Conservation (phyloP, 1,140 invertebrate genomes). For the Caerostris extrusa region DNA sequence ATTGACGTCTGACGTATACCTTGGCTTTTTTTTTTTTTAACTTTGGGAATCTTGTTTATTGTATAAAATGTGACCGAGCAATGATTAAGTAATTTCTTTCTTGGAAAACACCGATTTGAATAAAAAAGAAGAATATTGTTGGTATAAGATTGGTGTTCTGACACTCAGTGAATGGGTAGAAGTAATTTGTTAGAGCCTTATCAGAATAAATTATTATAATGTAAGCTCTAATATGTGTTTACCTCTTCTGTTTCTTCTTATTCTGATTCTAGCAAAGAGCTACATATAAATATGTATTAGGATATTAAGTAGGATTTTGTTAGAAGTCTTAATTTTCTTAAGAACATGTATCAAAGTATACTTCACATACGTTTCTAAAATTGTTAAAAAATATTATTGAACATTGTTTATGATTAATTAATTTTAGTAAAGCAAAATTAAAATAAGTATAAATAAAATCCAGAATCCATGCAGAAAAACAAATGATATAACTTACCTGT, state of each 20-base stretch:
- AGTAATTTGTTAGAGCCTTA: not conserved
- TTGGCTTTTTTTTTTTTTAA: not conserved
- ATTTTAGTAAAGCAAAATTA: no score
- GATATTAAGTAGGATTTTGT: no score
- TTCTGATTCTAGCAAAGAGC: not conserved
- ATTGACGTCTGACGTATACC: slow-evolving; percentile 50
- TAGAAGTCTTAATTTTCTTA: no score
- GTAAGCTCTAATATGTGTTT: not conserved
- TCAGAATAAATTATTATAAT: not conserved
- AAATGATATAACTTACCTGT: no score
- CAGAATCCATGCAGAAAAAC: no score
- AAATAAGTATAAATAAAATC: no score
- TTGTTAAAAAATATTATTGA: no score
- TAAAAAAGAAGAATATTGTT: not conserved
- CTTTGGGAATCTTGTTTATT: not conserved
- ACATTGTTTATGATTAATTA: no score
- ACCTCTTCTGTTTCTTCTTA: not conserved
- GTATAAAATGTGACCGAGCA: slow-evolving; percentile 13
- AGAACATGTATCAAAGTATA: no score
- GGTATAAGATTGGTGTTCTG: not conserved
- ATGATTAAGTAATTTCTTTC: slow-evolving; percentile 43
- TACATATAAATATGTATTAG: no score
- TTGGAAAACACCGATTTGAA: not conserved
- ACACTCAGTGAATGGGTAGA: not conserved
- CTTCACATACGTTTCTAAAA: no score